These are phyloP conservation scores for Sebastes matsubarae DNA, from an alignment of 2,797 vertebrate species.

Conservation along the genomic window DNA sequence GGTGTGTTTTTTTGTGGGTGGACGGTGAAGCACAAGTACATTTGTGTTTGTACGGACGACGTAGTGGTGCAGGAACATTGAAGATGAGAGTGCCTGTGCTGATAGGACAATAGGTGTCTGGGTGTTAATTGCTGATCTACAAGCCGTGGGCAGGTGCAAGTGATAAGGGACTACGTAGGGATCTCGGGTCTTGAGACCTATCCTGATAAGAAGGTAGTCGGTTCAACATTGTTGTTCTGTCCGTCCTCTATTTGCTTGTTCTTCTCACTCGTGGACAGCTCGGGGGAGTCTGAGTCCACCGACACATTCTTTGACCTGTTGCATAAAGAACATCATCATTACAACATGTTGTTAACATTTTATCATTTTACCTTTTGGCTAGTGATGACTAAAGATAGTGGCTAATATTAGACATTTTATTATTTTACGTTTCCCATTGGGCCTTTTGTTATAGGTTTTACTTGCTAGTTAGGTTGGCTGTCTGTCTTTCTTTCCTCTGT, in stretches of 20 bases:
- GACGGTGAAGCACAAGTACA: conserved; percentile 21
- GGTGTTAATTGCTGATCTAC: conserved; percentile 55
- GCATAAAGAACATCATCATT: conserved; percentile 7
- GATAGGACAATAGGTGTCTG: conserved; percentile 29
- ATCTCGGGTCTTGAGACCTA: conserved; percentile 47
- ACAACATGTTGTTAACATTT: not conserved
- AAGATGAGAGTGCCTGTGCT: conserved; percentile 48
- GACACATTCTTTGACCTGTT: conserved; percentile 82
- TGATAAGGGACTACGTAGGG: conserved; percentile 4
- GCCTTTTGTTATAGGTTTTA: not conserved
- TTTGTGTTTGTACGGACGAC: conserved; percentile 23
- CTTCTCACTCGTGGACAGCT: conserved; percentile 77
- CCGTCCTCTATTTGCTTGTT: conserved; percentile 81
- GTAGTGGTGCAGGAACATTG: conserved; percentile 27
- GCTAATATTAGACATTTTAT: not conserved
- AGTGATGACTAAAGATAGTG: not conserved
- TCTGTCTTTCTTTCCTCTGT: not conserved
- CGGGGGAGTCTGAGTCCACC: conserved; percentile 71
- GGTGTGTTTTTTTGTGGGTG: not conserved
- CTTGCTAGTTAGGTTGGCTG: not conserved
- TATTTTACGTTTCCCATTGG: not conserved
- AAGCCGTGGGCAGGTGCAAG: conserved; percentile 56
- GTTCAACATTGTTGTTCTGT: conserved; percentile 84
- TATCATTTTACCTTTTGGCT: not conserved
- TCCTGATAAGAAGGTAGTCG: conserved; percentile 72